Conservation (phyloP, 2,797 vertebrate species). For the Phrynocephalus vlangalii region DNA sequence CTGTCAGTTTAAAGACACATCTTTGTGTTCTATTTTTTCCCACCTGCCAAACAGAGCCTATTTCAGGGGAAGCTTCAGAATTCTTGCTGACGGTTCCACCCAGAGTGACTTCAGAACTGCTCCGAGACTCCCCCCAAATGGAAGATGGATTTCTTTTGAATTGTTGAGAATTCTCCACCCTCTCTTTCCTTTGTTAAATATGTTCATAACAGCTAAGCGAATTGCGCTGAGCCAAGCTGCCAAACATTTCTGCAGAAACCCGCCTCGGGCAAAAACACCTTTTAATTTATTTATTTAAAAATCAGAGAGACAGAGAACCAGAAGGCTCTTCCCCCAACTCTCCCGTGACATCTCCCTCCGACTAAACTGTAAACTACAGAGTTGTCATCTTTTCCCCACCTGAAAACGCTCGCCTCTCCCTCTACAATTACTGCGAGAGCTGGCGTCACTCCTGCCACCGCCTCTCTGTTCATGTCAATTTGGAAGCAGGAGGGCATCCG, state of each 20-base stretch:
- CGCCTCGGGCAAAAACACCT: conserved; percentile 62
- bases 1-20: neutral
- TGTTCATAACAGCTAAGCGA: conserved; percentile 62
- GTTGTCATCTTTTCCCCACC: neutral
- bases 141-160: conserved; percentile 22
- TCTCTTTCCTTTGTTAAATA: conserved; percentile 60
- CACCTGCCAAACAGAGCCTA: neutral
- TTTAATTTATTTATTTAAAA: conserved; percentile 64
- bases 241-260: conserved; percentile 56
- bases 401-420: neutral
- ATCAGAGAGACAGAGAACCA: conserved; percentile 23
- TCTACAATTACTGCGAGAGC: no score
- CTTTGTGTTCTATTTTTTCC: neutral
- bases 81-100: neutral
- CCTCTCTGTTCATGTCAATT: no score
- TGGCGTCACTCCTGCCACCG: no score
- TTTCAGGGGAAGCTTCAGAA: neutral
- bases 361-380: accelerated
- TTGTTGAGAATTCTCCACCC: conserved; percentile 10
- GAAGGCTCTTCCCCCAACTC: neutral
- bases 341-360: neutral
- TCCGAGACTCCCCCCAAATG: conserved; percentile 39
- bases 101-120: neutral
- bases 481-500: no score
- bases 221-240: conserved; percentile 49